Evolutionary conservation across 2,797 vertebrate genomes (phyloP).

Genomic region (Lepus townsendii): DNA sequence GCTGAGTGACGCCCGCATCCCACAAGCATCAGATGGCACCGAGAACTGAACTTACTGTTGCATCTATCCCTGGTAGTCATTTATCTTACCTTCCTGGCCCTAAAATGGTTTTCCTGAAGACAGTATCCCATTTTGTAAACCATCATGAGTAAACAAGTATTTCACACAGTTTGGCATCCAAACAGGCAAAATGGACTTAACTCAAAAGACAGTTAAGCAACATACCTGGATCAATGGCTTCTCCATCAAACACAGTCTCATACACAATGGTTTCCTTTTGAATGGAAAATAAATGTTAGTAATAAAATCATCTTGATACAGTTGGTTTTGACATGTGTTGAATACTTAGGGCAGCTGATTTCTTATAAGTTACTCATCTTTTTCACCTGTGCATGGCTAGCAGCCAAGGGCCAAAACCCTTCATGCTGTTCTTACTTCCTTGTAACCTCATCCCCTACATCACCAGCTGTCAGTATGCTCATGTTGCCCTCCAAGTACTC

Average conservation of each 20-base stretch:
- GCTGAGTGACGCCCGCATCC: background rate
- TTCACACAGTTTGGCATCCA: background rate
- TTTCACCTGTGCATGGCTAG: background rate
- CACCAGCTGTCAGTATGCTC: background rate
- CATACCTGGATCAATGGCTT: conserved; percentile 86
- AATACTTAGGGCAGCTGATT: background rate
- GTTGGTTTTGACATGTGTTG: background rate
- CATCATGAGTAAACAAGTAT: background rate
- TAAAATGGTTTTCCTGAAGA: background rate
- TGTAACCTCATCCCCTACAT: background rate
- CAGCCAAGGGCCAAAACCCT: background rate
- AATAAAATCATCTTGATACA: conserved; percentile 1
- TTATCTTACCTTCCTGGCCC: background rate
- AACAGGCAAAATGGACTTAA: conserved; percentile 1
- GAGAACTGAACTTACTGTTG: background rate
- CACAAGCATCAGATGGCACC: background rate
- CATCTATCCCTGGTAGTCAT: background rate
- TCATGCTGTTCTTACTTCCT: background rate
- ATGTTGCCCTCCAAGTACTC: background rate
- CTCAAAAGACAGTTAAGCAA: conserved; percentile 3
- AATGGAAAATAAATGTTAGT: conserved; percentile 29
- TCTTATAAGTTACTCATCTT: background rate
- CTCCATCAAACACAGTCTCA: conserved; percentile 87
- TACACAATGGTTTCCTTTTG: conserved; percentile 84
- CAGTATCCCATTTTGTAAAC: background rate